A percentile compares a stretch with the other conserved stretches of the same genome.
Conservation (phyloP, 1,140 invertebrate species). For the Drosophila serrata region DNA sequence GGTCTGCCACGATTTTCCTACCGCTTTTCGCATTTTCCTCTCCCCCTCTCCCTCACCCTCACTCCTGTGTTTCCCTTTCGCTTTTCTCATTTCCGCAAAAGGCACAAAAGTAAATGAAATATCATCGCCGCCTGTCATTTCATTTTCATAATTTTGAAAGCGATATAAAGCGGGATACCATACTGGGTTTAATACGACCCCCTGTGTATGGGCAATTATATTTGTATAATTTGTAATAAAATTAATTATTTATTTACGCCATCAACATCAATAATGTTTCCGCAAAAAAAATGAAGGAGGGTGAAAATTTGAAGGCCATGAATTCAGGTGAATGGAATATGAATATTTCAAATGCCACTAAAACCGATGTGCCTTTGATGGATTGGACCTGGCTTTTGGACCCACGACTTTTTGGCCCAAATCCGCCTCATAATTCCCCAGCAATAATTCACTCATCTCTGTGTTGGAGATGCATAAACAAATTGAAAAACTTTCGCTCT, state of each 20-base stretch:
- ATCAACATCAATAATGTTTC: conserved; percentile 64
- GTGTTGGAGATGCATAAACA: conserved; percentile 70
- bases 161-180: conserved; percentile 19
- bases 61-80: neutral
- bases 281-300: neutral
- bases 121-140: conserved; percentile 70
- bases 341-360: conserved; percentile 30
- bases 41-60: too few relatives aligned
- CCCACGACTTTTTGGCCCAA: neutral
- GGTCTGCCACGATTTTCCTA: neutral
- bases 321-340: conserved; percentile 3
- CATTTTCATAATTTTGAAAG: conserved; percentile 58
- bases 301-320: neutral
- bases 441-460: conserved; percentile 76
- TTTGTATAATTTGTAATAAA: conserved; percentile 40
- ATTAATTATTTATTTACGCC: conserved; percentile 71
- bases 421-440: conserved; percentile 62
- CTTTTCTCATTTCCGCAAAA: conserved; percentile 44
- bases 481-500: conserved; percentile 76
- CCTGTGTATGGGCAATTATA: neutral
- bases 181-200: neutral
- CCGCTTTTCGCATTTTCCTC: neutral
- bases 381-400: conserved; percentile 1
- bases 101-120: conserved; percentile 76
- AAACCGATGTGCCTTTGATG: conserved; percentile 15